phyloP scores from a whole-genome alignment of 2,888 invertebrate species.

The Sussaba pulchella region DNA sequence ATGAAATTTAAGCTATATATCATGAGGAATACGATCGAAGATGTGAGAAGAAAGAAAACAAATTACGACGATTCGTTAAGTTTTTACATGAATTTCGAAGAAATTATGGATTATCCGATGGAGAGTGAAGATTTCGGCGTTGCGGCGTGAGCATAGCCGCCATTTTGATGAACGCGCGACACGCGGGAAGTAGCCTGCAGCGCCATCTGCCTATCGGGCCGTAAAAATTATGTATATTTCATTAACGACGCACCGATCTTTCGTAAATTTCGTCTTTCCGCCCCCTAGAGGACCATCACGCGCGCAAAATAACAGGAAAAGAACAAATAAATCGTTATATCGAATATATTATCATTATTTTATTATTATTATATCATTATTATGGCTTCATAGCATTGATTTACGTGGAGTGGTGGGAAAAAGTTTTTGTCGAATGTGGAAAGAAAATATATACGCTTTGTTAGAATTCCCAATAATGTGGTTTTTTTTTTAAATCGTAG shows the following conservation, averaged over 20 bases:
- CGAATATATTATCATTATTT: constrained; percentile 27
- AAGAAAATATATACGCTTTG: constrained; percentile 77
- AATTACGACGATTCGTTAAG: constrained; percentile 51
- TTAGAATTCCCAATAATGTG: constrained; percentile 72
- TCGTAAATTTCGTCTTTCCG: constrained; percentile 55
- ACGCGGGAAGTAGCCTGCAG: background rate
- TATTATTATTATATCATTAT: constrained; percentile 19
- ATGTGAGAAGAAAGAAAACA: constrained; percentile 11
- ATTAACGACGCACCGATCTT: constrained; percentile 55
- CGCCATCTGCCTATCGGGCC: background rate
- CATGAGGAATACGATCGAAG: constrained; percentile 5
- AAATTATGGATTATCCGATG: constrained; percentile 33
- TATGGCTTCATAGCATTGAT: constrained; percentile 25
- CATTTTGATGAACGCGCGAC: constrained; percentile 18
- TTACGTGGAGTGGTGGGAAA: constrained; percentile 12
- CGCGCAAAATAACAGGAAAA: constrained; percentile 17
- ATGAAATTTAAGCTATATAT: constrained; percentile 29
- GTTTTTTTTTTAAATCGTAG: constrained; percentile 4
- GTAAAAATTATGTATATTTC: constrained; percentile 22
- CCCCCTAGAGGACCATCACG: constrained; percentile 50
- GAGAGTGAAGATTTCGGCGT: background rate
- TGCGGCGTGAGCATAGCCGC: background rate
- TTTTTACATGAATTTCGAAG: constrained; percentile 57
- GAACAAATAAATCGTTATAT: constrained; percentile 28
- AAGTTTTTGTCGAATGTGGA: constrained; percentile 48